phyloP scores from a whole-genome alignment of 1,140 invertebrate genomes.

The Meloidogyne hapla region DNA sequence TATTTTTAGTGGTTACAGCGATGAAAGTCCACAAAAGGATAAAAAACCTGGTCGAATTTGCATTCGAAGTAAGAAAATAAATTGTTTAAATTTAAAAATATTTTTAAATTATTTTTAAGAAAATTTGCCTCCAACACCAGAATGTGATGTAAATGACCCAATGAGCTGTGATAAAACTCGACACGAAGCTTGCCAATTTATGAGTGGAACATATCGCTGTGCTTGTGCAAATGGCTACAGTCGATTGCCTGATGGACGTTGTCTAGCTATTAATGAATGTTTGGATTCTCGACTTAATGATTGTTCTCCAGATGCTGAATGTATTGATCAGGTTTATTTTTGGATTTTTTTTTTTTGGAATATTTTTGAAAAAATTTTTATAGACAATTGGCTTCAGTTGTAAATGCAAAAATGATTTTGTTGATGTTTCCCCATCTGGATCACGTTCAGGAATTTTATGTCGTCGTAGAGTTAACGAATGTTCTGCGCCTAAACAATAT shows the following conservation, averaged over 20 bases:
- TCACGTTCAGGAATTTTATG: constrained; percentile 54
- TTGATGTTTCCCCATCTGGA: constrained; percentile 54
- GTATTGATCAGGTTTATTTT: constrained; percentile 53
- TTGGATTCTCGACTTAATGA: constrained; percentile 51
- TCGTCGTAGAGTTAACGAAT: constrained; percentile 56
- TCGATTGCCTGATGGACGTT: constrained; percentile 61
- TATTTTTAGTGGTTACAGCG: constrained; percentile 39
- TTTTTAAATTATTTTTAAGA: constrained; percentile 40
- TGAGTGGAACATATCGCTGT: constrained; percentile 58
- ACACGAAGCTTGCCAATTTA: constrained; percentile 57
- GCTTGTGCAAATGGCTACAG: constrained; percentile 56
- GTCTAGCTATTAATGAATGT: constrained; percentile 62
- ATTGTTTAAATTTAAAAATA: not conserved
- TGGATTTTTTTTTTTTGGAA: no score
- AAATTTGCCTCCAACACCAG: constrained; percentile 52
- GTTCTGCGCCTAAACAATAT: constrained; percentile 45
- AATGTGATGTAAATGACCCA: constrained; percentile 63
- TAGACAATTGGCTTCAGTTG: constrained; percentile 59
- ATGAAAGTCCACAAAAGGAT: constrained; percentile 49
- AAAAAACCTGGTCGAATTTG: constrained; percentile 56
- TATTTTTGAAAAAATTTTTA: not conserved
- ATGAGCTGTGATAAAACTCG: constrained; percentile 61
- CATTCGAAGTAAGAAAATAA: constrained; percentile 43
- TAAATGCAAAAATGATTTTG: constrained; percentile 56
- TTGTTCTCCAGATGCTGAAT: constrained; percentile 57